phyloP scores from a whole-genome alignment of 2,888 invertebrate species.

The Polyommatus icarus region DNA sequence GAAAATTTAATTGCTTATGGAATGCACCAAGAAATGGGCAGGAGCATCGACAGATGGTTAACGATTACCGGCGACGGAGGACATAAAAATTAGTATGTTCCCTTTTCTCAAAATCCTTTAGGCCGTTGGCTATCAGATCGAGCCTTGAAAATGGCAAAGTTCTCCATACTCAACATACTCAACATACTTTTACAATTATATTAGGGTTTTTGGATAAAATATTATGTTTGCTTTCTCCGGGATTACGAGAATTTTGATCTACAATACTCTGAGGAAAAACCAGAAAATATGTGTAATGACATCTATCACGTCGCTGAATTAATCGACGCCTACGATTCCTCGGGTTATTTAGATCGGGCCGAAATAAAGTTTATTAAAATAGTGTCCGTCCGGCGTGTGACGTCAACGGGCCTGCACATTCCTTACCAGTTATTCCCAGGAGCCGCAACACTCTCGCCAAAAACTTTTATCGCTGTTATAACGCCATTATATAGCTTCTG shows the following conservation, averaged over 20 bases:
- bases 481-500: background rate
- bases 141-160: no score
- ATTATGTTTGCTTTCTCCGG: no score
- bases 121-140: no score
- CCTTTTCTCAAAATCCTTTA: background rate
- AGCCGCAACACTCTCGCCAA: background rate
- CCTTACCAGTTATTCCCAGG: slow-evolving; percentile 2
- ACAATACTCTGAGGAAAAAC: background rate
- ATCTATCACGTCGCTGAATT: background rate
- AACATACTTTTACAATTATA: no score
- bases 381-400: background rate
- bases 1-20: background rate
- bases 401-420: slow-evolving; percentile 9
- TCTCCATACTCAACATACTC: no score
- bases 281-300: background rate
- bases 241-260: no score
- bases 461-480: background rate
- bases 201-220: no score
- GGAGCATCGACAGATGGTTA: background rate
- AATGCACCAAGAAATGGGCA: background rate
- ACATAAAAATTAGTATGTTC: background rate
- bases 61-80: background rate
- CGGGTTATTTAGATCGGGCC: background rate
- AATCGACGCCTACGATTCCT: background rate
- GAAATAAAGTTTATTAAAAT: slow-evolving; percentile 10